phyloP scores from a whole-genome alignment of 2,113 vertebrate genomes.

The Echinops telfairi region DNA sequence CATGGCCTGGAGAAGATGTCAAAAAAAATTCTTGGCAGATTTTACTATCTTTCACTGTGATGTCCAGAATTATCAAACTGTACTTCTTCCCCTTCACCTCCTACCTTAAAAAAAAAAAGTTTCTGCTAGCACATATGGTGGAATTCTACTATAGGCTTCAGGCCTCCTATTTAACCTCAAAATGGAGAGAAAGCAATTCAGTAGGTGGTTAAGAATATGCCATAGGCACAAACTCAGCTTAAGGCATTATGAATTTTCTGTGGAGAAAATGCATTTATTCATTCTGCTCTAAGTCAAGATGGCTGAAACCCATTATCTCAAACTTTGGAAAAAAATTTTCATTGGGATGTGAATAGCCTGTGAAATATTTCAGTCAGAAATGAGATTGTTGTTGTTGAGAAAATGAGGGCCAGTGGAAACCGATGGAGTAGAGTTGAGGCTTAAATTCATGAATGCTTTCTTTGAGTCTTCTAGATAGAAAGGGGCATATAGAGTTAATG shows the following conservation, averaged over 20 bases:
- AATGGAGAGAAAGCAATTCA: conserved; percentile 81
- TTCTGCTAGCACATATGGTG: conserved; percentile 60
- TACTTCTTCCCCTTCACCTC: conserved; percentile 24
- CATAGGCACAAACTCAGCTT: conserved; percentile 81
- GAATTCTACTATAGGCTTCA: conserved; percentile 72
- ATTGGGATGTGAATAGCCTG: conserved; percentile 78
- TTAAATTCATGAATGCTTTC: conserved; percentile 73
- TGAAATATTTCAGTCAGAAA: conserved; percentile 80
- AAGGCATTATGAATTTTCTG: conserved; percentile 82
- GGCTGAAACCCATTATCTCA: conserved; percentile 81
- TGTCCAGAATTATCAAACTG: conserved; percentile 56
- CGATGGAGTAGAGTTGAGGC: conserved; percentile 57
- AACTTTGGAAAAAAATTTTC: conserved; percentile 71
- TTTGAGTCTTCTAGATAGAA: conserved; percentile 65
- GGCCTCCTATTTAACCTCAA: conserved; percentile 78
- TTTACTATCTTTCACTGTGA: conserved; percentile 53
- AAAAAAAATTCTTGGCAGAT: conserved; percentile 27
- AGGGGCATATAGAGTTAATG: conserved; percentile 74
- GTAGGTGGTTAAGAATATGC: conserved; percentile 80
- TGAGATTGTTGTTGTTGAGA: conserved; percentile 64
- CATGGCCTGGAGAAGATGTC: no score
- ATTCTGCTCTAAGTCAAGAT: conserved; percentile 82
- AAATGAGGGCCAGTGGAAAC: conserved; percentile 65
- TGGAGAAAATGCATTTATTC: conserved; percentile 84
- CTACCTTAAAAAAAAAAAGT: not conserved